Evolutionary conservation across 1,140 invertebrate species (phyloP).

Genomic region (Samia ricini): DNA sequence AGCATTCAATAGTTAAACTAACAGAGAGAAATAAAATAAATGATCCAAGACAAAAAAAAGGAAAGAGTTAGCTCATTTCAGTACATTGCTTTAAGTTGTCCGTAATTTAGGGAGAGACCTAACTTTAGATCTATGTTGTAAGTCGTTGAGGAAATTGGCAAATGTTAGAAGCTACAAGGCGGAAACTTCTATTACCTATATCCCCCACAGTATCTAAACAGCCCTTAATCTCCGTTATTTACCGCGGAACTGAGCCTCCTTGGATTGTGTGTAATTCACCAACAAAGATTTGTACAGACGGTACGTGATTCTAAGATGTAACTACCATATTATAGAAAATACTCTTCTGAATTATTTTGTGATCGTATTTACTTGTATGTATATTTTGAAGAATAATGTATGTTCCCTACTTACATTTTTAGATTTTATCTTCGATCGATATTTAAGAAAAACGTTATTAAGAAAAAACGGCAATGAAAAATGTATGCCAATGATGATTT

Average conservation of each 20-base stretch:
- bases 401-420: too few relatives aligned
- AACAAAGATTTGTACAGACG: not conserved
- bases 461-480: too few relatives aligned
- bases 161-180: not conserved
- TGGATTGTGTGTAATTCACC: not conserved
- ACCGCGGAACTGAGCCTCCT: conserved; percentile 7
- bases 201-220: conserved; percentile 7
- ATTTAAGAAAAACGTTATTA: too few relatives aligned
- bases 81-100: not conserved
- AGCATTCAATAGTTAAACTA: too few relatives aligned
- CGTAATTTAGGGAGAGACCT: not conserved
- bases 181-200: not conserved
- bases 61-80: not conserved
- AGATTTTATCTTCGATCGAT: too few relatives aligned
- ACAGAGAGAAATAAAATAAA: too few relatives aligned
- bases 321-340: not conserved
- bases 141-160: not conserved
- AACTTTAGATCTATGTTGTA: not conserved
- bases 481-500: too few relatives aligned
- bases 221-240: conserved; percentile 18
- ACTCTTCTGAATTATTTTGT: too few relatives aligned
- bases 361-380: too few relatives aligned
- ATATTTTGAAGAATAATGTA: too few relatives aligned
- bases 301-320: not conserved
- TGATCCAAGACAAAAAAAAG: too few relatives aligned